Percentiles rank a stretch among this genome's conserved stretches.
phyloP scores from a whole-genome alignment of 2,113 vertebrate genomes.

The Lagopus leucura region DNA sequence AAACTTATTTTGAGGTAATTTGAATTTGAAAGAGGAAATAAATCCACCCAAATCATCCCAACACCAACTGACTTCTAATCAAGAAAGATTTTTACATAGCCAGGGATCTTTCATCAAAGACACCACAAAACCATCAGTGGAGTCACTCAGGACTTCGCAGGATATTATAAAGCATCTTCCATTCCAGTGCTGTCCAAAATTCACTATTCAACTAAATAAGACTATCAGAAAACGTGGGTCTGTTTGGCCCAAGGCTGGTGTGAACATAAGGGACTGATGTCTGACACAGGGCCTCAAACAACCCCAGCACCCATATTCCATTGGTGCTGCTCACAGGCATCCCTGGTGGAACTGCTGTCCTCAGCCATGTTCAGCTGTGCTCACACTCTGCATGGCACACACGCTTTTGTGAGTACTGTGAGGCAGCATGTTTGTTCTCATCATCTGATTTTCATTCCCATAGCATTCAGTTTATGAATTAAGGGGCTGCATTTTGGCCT shows the following conservation, averaged over 20 bases:
- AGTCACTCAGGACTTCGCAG: constrained; percentile 28
- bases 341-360: background rate
- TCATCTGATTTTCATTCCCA: background rate
- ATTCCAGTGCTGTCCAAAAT: constrained; percentile 7
- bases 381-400: rapidly evolving
- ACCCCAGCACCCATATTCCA: background rate
- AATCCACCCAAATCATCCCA: constrained; percentile 57
- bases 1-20: constrained; percentile 64
- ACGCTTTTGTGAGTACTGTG: rapidly evolving
- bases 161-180: constrained; percentile 40
- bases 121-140: constrained; percentile 7
- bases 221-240: background rate
- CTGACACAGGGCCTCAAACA: background rate
- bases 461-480: background rate
- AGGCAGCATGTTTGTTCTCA: background rate
- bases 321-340: rapidly evolving
- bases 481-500: background rate
- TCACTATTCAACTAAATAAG: background rate
- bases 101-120: constrained; percentile 48
- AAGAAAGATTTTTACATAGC: constrained; percentile 58
- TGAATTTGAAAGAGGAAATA: constrained; percentile 69
- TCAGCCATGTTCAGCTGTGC: rapidly evolving
- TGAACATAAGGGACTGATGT: background rate
- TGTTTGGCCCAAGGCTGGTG: background rate
- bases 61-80: constrained; percentile 55